Evolutionary conservation across 2,888 invertebrate genomes (phyloP), one percentile per base, ranked within the genome.

Genomic region (Brenthis daphne): DNA sequence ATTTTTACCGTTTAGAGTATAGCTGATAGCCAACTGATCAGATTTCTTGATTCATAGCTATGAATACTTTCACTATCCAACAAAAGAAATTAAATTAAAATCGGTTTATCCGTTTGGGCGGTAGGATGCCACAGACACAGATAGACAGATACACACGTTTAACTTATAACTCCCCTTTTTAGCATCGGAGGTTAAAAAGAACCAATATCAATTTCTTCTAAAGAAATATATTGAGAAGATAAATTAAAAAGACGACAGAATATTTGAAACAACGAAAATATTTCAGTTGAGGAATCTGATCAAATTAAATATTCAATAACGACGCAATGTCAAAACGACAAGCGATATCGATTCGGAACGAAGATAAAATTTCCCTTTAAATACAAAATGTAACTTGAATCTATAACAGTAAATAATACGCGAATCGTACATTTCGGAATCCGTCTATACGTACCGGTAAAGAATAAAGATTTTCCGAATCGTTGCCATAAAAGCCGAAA

Each of bases 381-480:
- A 60, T 50, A 50, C 5, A 57, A 57, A 82, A 81, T 82, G 81
- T 85, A 86, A 76, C 67, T 67, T 57, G 76, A 79, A 85, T 86
- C 79, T 79, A 82, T 83, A 84, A 84, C 85, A 85, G 86, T 89
- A 88, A 88, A 86, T 86, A 86, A 83, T 81, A 78, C 80, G 77
- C 78, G 79, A 78, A 79, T 78, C 77, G 80, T 72, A 79, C 78
- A 76, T 77, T 80, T 77, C 79, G 74, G 72, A 83, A 83, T 80
- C 84, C 71, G 81, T 80, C 84, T 82, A 77, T 77, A 81, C 82
- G 83, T 84, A 85, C 82, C 80, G 80, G 79, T 77, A 71, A 71
- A 71, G 66, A 77, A 90, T 89, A 90, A 90, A 89, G 87, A 88
- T 89, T 90, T 90, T 87, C 86, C 86, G 82, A 89, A 92, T 87